phyloP scores from a whole-genome alignment of 2,113 vertebrate genomes.

The Orcinus orca region DNA sequence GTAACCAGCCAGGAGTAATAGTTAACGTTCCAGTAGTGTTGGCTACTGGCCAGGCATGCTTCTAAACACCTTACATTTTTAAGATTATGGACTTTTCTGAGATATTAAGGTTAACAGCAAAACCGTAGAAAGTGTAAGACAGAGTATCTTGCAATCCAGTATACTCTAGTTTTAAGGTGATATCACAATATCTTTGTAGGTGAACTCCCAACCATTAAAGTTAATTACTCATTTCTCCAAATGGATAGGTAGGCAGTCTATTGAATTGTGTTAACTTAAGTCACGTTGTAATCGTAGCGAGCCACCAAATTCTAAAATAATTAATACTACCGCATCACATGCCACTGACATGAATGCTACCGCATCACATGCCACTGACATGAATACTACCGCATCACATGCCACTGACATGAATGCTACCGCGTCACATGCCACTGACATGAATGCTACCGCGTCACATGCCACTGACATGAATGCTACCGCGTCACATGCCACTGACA shows the following conservation, averaged over 20 bases:
- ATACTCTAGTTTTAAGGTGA: neutral
- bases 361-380: too few relatives aligned
- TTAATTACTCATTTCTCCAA: neutral
- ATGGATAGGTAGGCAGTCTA: neutral
- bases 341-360: neutral
- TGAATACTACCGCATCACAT: too few relatives aligned
- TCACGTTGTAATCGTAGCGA: neutral
- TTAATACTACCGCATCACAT: neutral
- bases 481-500: too few relatives aligned
- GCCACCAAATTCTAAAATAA: neutral
- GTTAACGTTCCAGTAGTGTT: too few relatives aligned
- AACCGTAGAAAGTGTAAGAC: neutral
- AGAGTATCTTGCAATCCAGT: neutral
- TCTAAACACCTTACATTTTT: neutral
- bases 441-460: too few relatives aligned
- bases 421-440: too few relatives aligned
- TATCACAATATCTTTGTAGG: neutral
- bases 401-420: too few relatives aligned
- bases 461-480: too few relatives aligned
- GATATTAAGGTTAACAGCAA: neutral
- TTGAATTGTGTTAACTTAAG: neutral
- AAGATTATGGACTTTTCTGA: neutral
- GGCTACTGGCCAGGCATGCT: rapidly evolving
- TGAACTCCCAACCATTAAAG: neutral
- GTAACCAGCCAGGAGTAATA: neutral